Evolutionary conservation across 2,888 invertebrate genomes (phyloP), one percentile per base, ranked within the genome.

Genomic region (Aphelenchoides bicaudatus): DNA sequence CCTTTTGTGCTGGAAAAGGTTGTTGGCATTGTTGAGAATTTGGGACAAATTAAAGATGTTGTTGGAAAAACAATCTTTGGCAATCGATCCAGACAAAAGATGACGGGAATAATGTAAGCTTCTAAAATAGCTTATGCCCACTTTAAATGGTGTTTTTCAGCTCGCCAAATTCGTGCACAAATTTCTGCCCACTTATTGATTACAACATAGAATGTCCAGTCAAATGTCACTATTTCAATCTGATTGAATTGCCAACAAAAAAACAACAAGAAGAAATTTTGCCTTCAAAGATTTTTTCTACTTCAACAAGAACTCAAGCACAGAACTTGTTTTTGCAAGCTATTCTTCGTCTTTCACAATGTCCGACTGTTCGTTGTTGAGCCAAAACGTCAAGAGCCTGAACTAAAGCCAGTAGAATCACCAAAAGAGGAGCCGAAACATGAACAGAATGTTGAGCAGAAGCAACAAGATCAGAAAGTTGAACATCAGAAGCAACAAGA

Each of bases 291-390:
- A n/a, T n/a, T n/a, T n/a, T n/a, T n/a, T 10, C 10, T 10, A 10
- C 43, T 10, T 10, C 43, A 25, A 10, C 6, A 6, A 6, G 23
- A 43, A 19, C 43, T n/a, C 10, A 8, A 19, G 43, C 21, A 10
- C 43, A 43, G 23, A 8, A 10, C 16, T 10, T n/a, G 10, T 43
- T 43, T n/a, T 25, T 43, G 43, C 23, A 8, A 19, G 43, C 43
- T 19, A n/a, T 43, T n/a, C 21, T 21, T 19, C 16, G 25, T 10
- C 43, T 43, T n/a, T 25, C 10, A 19, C 43, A 43, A 25, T 43
- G 43, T 21, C 43, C 43, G 23, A 43, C 43, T 6, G 43, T n/a
- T 25, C 43, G 43, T 25, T n/a, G 43, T 25, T n/a, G 43, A 19
- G 10, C 43, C 43, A 21, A 43, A 43, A 43, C 48, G 28, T 21